phyloP scores from a whole-genome alignment of 2,113 vertebrate genomes.

The Hyperopisus bebe region DNA sequence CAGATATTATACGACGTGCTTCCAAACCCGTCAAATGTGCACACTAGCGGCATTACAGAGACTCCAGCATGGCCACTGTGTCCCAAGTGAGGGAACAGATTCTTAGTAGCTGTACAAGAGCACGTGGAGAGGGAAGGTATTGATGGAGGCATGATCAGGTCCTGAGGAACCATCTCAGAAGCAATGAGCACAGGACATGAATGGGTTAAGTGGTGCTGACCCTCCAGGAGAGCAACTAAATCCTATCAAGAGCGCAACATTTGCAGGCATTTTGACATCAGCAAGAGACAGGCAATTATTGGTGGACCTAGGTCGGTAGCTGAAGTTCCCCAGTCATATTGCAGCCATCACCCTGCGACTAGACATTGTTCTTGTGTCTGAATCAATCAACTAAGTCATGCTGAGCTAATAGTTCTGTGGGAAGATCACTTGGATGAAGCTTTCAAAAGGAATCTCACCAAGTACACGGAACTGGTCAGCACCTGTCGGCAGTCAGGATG shows the following conservation, averaged over 20 bases:
- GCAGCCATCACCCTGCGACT: slow-evolving; percentile 1
- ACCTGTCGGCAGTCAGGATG: neutral
- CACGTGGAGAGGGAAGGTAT: neutral
- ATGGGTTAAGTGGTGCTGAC: neutral
- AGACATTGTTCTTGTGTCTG: neutral
- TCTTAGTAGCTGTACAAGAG: neutral
- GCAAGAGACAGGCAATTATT: slow-evolving; percentile 27
- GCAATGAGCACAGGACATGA: slow-evolving; percentile 14
- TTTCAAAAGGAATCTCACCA: neutral
- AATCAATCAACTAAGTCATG: slow-evolving; percentile 16
- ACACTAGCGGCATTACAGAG: neutral
- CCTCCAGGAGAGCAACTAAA: slow-evolving; percentile 6
- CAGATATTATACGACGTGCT: neutral
- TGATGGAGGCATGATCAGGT: slow-evolving; percentile 6
- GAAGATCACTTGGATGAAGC: slow-evolving; percentile 4
- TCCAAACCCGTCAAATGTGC: neutral
- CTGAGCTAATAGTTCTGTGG: slow-evolving; percentile 9
- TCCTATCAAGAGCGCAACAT: neutral
- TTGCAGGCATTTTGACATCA: slow-evolving; percentile 6
- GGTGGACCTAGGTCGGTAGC: slow-evolving; percentile 17
- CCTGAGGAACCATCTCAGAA: slow-evolving; percentile 8
- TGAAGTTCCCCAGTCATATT: slow-evolving; percentile 22
- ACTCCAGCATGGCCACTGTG: neutral
- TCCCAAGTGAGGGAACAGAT: neutral
- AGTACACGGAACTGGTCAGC: slow-evolving; percentile 1